phyloP scores from a whole-genome alignment of 1,140 invertebrate genomes.

The Drosophila tsacasi region DNA sequence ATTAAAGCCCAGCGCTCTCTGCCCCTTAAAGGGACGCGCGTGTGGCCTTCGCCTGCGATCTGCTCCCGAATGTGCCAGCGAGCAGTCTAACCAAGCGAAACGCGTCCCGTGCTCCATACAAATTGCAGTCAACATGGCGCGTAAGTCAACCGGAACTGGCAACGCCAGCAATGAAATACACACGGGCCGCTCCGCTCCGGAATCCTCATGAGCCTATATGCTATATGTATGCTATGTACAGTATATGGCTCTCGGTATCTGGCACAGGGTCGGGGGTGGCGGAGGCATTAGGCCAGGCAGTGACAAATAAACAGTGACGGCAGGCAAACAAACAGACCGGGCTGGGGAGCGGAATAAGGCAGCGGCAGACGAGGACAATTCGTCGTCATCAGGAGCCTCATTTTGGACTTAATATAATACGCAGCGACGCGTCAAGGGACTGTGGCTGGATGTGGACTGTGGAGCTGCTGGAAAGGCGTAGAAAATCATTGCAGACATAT shows the following conservation, averaged over 20 bases:
- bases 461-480: conserved; percentile 55
- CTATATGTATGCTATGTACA: not conserved
- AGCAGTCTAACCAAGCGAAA: conserved; percentile 70
- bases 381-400: conserved; percentile 82
- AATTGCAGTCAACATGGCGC: conserved; percentile 81
- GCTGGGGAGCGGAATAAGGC: conserved; percentile 21
- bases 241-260: conserved; percentile 12
- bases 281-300: conserved; percentile 67
- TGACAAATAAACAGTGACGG: conserved; percentile 77
- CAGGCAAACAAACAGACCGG: conserved; percentile 49
- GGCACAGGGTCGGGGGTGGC: conserved; percentile 13
- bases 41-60: conserved; percentile 65
- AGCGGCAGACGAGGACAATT: conserved; percentile 69
- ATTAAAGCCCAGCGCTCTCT: conserved; percentile 59
- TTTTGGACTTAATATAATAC: conserved; percentile 83
- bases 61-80: conserved; percentile 12
- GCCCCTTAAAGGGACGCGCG: conserved; percentile 29
- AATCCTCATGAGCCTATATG: conserved; percentile 40
- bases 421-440: conserved; percentile 69
- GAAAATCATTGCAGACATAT: conserved; percentile 83
- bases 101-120: conserved; percentile 68
- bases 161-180: conserved; percentile 82
- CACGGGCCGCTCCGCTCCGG: conserved; percentile 54
- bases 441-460: conserved; percentile 15
- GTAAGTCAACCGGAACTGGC: conserved; percentile 80